Conservation (phyloP, 2,888 invertebrate genomes). For the Hemicrepidius hirtus region DNA sequence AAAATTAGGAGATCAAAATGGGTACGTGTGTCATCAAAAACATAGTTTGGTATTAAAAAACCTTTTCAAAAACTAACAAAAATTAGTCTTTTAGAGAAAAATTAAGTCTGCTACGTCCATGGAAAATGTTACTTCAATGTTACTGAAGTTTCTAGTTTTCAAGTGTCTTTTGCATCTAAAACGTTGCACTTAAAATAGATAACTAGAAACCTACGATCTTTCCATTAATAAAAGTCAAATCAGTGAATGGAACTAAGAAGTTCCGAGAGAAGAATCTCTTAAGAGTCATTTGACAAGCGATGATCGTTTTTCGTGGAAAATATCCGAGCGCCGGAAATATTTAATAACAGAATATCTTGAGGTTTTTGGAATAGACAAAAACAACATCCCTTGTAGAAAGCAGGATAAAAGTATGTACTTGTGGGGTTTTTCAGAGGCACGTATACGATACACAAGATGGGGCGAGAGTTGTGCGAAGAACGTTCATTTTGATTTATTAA, state of each 20-base stretch:
- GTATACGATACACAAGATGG: constrained; percentile 33
- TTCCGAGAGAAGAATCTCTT: constrained; percentile 6
- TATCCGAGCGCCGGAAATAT: not conserved
- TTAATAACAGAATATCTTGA: constrained; percentile 32
- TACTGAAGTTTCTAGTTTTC: no score
- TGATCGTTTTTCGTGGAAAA: constrained; percentile 2
- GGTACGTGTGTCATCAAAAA: no score
- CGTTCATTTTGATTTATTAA: constrained; percentile 50
- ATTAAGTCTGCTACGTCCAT: no score
- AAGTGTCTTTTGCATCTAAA: no score
- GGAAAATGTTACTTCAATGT: no score
- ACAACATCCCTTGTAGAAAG: not conserved
- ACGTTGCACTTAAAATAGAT: no score
- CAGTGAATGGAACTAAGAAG: not conserved
- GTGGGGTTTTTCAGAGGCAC: constrained; percentile 20
- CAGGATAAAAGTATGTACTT: constrained; percentile 12
- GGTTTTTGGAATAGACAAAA: constrained; percentile 32
- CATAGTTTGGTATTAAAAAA: no score
- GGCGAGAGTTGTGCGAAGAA: constrained; percentile 29
- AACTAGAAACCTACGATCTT: no score
- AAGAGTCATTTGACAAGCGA: constrained; percentile 1
- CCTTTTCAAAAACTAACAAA: no score
- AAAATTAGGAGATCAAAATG: no score
- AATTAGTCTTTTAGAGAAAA: no score
- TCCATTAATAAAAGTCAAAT: constrained; percentile 20